Conservation (phyloP, 1,140 invertebrate genomes). For the Reticulitermes speratus region DNA sequence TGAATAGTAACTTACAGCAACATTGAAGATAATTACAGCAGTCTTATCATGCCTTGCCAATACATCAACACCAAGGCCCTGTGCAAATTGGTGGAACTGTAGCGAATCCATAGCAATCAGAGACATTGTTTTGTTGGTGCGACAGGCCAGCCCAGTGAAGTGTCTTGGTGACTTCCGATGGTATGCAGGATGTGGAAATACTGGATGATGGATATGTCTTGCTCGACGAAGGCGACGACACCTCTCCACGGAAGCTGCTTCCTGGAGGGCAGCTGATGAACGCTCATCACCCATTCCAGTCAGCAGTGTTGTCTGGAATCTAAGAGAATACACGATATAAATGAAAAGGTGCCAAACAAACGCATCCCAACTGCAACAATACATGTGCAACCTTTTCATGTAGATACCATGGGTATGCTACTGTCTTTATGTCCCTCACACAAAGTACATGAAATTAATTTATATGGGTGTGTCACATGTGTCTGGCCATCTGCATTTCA, state of each 20-base stretch:
- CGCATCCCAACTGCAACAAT: too few relatives aligned
- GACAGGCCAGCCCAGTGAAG: slow-evolving; percentile 53
- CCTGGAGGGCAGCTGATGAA: slow-evolving; percentile 53
- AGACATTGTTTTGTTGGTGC: slow-evolving; percentile 63
- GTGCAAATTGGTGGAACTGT: slow-evolving; percentile 67
- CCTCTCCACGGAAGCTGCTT: slow-evolving; percentile 43
- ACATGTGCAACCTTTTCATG: too few relatives aligned
- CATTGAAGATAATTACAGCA: slow-evolving; percentile 69
- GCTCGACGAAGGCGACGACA: slow-evolving; percentile 51
- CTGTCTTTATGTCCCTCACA: too few relatives aligned
- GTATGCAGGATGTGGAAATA: slow-evolving; percentile 14
- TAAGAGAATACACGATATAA: neutral
- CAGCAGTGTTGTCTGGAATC: slow-evolving; percentile 50
- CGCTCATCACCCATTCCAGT: slow-evolving; percentile 51
- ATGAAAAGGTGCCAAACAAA: too few relatives aligned
- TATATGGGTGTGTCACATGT: too few relatives aligned
- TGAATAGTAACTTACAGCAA: slow-evolving; percentile 55
- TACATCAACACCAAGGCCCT: slow-evolving; percentile 69
- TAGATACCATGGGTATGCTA: too few relatives aligned
- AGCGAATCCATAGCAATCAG: slow-evolving; percentile 72
- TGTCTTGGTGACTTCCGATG: neutral
- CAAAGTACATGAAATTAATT: too few relatives aligned
- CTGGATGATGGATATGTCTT: slow-evolving; percentile 43
- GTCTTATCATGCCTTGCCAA: slow-evolving; percentile 60
- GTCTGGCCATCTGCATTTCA: too few relatives aligned